Evolutionary conservation across 2,113 vertebrate species (phyloP).

Genomic region (zebrafish (Danio rerio)): DNA sequence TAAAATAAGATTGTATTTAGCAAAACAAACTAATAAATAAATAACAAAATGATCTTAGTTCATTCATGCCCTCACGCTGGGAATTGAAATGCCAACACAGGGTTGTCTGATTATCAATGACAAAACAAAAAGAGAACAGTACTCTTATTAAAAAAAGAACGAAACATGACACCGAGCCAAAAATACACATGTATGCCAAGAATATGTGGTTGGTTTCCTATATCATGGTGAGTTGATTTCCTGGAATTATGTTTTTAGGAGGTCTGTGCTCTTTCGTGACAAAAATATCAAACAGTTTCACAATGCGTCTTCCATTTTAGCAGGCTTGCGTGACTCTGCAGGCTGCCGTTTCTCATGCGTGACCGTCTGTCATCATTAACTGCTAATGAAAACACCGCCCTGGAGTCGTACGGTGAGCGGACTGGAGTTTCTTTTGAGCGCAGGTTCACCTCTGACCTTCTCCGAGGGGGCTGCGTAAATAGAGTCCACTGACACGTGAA

Average conservation of each 20-base stretch:
- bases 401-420: conserved; percentile 52
- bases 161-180: not conserved
- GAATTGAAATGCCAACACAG: too few relatives aligned
- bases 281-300: not conserved
- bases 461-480: conserved; percentile 76
- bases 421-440: conserved; percentile 74
- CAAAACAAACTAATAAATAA: not conserved
- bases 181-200: not conserved
- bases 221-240: conserved; percentile 6
- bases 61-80: too few relatives aligned
- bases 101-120: too few relatives aligned
- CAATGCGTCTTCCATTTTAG: not conserved
- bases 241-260: not conserved
- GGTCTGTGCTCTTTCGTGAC: conserved; percentile 2
- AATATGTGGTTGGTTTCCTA: not conserved
- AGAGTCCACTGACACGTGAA: conserved; percentile 85
- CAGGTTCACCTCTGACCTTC: conserved; percentile 74
- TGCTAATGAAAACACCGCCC: conserved; percentile 78
- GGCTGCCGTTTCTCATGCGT: conserved; percentile 61
- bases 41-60: too few relatives aligned
- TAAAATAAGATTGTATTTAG: not conserved
- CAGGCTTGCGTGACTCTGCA: conserved; percentile 70
- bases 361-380: conserved; percentile 77
- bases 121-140: not conserved
- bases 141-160: not conserved